Percentiles rank a stretch among this genome's conserved stretches.
Conservation (phyloP, 1,140 invertebrate species). For the Platorchestia sp. region DNA sequence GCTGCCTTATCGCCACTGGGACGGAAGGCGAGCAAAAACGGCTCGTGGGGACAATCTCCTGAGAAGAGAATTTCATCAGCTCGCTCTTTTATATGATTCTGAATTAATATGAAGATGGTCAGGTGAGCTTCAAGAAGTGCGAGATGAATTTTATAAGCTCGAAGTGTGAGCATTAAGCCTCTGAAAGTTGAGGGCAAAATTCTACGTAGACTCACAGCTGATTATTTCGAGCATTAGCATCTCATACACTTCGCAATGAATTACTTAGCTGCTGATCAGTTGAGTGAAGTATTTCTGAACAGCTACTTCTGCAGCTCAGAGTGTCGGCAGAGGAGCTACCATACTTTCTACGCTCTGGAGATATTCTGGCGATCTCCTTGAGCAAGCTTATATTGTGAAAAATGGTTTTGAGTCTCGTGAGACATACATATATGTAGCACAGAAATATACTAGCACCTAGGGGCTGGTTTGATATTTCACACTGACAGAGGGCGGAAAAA, state of each 20-base stretch:
- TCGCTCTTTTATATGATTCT: background rate
- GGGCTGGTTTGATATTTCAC: no score
- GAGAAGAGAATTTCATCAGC: background rate
- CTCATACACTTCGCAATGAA: background rate
- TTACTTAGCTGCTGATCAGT: background rate
- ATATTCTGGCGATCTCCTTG: background rate
- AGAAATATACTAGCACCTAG: no score
- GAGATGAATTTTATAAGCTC: background rate
- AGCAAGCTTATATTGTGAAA: no score
- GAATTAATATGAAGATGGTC: background rate
- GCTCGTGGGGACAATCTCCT: background rate
- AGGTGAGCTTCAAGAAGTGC: background rate
- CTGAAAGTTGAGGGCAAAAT: background rate
- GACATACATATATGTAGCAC: no score
- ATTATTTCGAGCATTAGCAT: conserved; percentile 1
- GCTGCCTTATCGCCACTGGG: background rate
- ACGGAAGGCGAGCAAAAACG: background rate
- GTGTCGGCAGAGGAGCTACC: background rate
- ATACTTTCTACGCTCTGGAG: background rate
- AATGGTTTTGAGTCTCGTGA: no score
- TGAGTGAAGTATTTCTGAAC: background rate
- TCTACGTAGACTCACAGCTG: background rate
- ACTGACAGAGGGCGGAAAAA: no score
- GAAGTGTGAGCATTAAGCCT: background rate
- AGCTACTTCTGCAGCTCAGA: background rate